phyloP scores from a whole-genome alignment of 2,888 invertebrate genomes.

The Rotaria magnacalcarata region DNA sequence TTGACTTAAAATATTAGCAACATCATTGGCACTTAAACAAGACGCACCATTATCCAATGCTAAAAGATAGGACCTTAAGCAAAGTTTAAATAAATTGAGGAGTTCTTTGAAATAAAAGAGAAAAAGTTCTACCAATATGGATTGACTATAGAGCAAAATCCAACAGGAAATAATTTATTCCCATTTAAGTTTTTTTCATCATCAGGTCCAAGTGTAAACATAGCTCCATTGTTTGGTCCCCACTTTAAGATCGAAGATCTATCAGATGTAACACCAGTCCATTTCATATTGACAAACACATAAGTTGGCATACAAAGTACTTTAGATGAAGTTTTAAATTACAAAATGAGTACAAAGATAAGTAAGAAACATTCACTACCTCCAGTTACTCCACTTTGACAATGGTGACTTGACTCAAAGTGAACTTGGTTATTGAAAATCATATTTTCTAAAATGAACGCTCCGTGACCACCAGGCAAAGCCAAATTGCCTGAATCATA shows the following conservation, averaged over 20 bases:
- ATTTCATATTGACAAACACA: slow-evolving; percentile 35
- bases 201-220: slow-evolving; percentile 37
- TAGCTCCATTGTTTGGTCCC: slow-evolving; percentile 32
- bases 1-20: background rate
- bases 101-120: background rate
- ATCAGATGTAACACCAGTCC: background rate
- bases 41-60: background rate
- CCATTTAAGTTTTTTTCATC: background rate
- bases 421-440: background rate
- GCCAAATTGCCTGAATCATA: background rate
- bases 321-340: background rate
- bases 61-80: background rate
- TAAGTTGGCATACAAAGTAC: slow-evolving; percentile 38
- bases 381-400: background rate
- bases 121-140: background rate
- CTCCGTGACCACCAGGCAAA: background rate
- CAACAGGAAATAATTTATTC: slow-evolving; percentile 11
- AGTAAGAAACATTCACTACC: background rate
- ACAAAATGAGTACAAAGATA: background rate
- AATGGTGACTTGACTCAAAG: slow-evolving; percentile 8
- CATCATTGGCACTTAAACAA: background rate
- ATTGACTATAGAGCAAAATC: background rate
- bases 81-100: background rate
- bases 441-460: slow-evolving; percentile 4
- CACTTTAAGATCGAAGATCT: background rate